Evolutionary conservation across 2,113 vertebrate species (phyloP).

Genomic region (Corapipo altera): DNA sequence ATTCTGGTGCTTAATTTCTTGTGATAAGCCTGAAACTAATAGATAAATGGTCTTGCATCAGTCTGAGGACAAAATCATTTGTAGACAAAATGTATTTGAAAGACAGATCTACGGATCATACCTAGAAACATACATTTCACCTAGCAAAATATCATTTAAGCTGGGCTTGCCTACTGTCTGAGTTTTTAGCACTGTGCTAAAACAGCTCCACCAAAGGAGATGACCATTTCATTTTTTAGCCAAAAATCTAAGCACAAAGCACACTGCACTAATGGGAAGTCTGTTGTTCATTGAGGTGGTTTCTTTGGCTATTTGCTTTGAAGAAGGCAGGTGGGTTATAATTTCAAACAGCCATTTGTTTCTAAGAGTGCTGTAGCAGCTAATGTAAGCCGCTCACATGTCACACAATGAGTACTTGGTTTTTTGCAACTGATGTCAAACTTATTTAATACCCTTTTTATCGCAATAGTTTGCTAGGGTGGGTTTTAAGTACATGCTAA

Average conservation of each 20-base stretch:
- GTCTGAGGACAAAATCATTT: constrained; percentile 23
- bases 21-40: constrained; percentile 57
- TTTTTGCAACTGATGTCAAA: neutral
- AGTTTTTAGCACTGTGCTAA: neutral
- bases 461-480: neutral
- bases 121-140: neutral
- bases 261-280: neutral
- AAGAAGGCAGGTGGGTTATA: neutral
- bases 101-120: neutral
- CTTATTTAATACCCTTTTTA: neutral
- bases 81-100: neutral
- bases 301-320: neutral
- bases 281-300: neutral
- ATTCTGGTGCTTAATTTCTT: constrained; percentile 68
- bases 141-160: neutral
- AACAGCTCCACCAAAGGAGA: neutral
- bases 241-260: neutral
- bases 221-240: neutral
- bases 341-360: neutral
- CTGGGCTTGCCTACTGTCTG: neutral
- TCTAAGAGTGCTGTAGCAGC: neutral
- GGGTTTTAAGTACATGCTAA: neutral
- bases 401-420: neutral
- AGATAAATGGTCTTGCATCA: constrained; percentile 17
- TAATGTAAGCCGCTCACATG: neutral